Conservation (phyloP, 1,140 invertebrate genomes). For the Palaemon carinicauda region DNA sequence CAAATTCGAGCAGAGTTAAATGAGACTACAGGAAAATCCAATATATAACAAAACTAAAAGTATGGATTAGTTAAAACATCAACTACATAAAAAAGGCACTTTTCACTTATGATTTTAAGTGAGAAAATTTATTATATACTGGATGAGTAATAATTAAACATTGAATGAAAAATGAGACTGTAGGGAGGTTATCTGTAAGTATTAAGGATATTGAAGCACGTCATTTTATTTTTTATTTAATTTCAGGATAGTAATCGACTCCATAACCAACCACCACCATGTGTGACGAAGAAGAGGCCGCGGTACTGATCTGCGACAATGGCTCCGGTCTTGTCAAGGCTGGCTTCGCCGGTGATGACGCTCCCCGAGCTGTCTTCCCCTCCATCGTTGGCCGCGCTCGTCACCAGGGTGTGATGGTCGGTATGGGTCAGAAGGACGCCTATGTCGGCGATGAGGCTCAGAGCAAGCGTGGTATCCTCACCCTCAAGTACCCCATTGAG, state of each 20-base stretch:
- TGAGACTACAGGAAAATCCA: no score
- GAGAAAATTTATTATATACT: no score
- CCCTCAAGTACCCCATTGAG: constrained; percentile 92
- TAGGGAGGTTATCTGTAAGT: no score
- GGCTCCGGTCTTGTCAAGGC: constrained; percentile 75
- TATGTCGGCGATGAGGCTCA: constrained; percentile 93
- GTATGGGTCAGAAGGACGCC: constrained; percentile 91
- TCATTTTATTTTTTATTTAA: no score
- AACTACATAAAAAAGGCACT: no score
- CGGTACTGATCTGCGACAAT: constrained; percentile 71
- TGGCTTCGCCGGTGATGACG: constrained; percentile 74
- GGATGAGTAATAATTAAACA: no score
- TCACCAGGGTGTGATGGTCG: constrained; percentile 82
- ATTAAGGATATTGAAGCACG: no score
- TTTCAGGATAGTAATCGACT: constrained; percentile 10
- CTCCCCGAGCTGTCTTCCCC: constrained; percentile 74
- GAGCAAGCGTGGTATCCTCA: constrained; percentile 89
- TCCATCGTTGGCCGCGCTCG: constrained; percentile 73
- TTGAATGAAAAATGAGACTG: no score
- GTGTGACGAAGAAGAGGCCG: constrained; percentile 74
- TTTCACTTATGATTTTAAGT: no score
- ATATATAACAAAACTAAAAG: no score
- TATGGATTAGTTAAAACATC: no score
- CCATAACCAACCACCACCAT: constrained; percentile 61
- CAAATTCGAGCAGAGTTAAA: no score